Evolutionary conservation across 2,113 vertebrate genomes (phyloP), one percentile per base, ranked within the genome.

Genomic region (Megaptera novaeangliae): DNA sequence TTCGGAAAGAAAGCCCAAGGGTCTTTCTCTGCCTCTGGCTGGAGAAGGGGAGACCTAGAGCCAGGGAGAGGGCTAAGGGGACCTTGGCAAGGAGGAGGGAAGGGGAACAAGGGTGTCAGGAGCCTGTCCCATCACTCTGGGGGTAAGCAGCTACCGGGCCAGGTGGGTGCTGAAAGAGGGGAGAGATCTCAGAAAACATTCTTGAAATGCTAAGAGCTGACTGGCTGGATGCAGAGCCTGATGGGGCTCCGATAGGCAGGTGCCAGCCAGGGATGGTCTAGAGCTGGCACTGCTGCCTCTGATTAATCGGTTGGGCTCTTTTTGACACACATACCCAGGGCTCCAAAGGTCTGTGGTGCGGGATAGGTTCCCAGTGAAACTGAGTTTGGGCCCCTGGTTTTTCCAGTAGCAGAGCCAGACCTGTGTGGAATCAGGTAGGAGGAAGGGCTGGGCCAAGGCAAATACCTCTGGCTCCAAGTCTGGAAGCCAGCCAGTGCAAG

Each of bases 281-380:
- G 25, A 13, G 55, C 81, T 91, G 86, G 69, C 69, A 81, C 9
- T 39, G 49, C 61, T 69, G 41, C 39, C 64, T 91, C 69, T 91
- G n/a, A 84, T 88, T 52, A 92, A 85, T 92, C 49, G 46, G 20
- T 39, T 78, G 41, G 68, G 21, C 78, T 96, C 71, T 63, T 94
- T 90, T 49, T 44, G 14, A 95, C 81, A 94, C 27, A 77, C 68
- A 72, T 15, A 25, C 72, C 8, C 64, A 77, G 44, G 18, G 68
- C 36, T 92, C 69, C 41, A 71, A 29, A 85, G 72, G 83, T 87
- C 64, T 97, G 36, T 68, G 23, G 69, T 63, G 17, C 52, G 14
- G 74, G 52, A 77, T 88, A 41, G 49, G 44, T 92, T 86, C 68
- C 80, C 84, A 88, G 59, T 87, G 78, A 97, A 93, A 96, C 23